Percentiles rank a stretch among this genome's conserved stretches.
Evolutionary conservation across 2,888 invertebrate species (phyloP).

Genomic region (Dasypogon diadema): DNA sequence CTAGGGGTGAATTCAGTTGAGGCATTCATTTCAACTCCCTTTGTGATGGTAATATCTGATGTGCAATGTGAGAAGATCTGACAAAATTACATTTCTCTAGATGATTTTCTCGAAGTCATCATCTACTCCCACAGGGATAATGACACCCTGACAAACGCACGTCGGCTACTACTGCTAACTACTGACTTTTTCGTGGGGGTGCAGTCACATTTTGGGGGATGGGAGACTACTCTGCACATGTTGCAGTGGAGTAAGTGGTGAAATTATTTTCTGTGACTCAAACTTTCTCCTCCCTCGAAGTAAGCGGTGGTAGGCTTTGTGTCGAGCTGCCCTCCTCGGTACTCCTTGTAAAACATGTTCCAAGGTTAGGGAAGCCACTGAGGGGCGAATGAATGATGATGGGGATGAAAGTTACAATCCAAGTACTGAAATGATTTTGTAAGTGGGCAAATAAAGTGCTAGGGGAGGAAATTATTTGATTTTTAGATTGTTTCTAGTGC

Average conservation of each 20-base stretch:
- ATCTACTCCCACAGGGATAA: slow-evolving; percentile 56
- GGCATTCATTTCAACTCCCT: slow-evolving; percentile 40
- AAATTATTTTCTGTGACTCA: slow-evolving; percentile 31
- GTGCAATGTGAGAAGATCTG: slow-evolving; percentile 40
- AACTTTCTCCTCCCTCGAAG: not conserved
- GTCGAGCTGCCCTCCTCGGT: not conserved
- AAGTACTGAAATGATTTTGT: slow-evolving; percentile 55
- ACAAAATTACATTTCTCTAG: slow-evolving; percentile 55
- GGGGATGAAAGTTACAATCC: slow-evolving; percentile 55
- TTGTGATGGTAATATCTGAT: slow-evolving; percentile 42
- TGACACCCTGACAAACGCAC: slow-evolving; percentile 53
- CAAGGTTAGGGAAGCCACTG: slow-evolving; percentile 46
- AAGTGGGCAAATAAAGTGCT: slow-evolving; percentile 56
- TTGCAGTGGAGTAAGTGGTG: not conserved
- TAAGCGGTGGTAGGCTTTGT: not conserved
- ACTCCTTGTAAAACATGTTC: slow-evolving; percentile 27
- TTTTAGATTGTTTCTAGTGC: slow-evolving; percentile 51
- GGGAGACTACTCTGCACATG: slow-evolving; percentile 36
- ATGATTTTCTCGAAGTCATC: slow-evolving; percentile 52
- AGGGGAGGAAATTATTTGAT: slow-evolving; percentile 55
- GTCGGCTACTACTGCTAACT: slow-evolving; percentile 39
- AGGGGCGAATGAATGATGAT: slow-evolving; percentile 52
- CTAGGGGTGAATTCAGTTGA: slow-evolving; percentile 9
- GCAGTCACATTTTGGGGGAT: not conserved
- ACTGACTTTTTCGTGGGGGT: not conserved